These are phyloP conservation scores for Spialia ferax DNA, from an alignment of 2,888 invertebrate genomes.

Conservation along the genomic window DNA sequence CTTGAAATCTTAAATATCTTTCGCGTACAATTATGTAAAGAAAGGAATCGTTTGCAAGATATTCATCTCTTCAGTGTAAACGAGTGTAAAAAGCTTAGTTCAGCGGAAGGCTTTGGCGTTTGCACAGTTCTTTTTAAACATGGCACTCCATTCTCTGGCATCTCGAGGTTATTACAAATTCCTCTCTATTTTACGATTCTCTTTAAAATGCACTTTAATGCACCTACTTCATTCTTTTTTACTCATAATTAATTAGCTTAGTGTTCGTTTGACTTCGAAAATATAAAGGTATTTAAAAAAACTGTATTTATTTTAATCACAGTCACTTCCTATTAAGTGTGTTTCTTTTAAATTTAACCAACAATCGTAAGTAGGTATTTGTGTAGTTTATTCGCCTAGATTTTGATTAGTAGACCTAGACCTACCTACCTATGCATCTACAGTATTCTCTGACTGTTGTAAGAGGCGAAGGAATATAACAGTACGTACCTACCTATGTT, in stretches of 20 bases:
- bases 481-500: too few relatives aligned
- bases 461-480: too few relatives aligned
- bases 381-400: too few relatives aligned
- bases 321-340: too few relatives aligned
- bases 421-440: too few relatives aligned
- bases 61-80: conserved; percentile 11
- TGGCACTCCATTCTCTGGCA: conserved; percentile 13
- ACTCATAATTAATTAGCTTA: conserved; percentile 4
- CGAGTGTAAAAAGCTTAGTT: conserved; percentile 17
- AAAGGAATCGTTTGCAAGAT: conserved; percentile 10
- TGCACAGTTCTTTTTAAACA: conserved; percentile 18
- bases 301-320: too few relatives aligned
- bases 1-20: too few relatives aligned
- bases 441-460: too few relatives aligned
- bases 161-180: conserved; percentile 30
- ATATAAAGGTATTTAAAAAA: too few relatives aligned
- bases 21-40: not conserved
- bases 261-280: not conserved
- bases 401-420: too few relatives aligned
- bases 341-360: too few relatives aligned
- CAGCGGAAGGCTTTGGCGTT: conserved; percentile 11
- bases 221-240: not conserved
- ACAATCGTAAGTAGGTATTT: too few relatives aligned
- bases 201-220: conserved; percentile 16
- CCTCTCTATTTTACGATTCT: conserved; percentile 23